Percentiles rank a stretch among this genome's conserved stretches.
phyloP scores from a whole-genome alignment of 2,113 vertebrate genomes.

The Microcebus lehilahytsara region DNA sequence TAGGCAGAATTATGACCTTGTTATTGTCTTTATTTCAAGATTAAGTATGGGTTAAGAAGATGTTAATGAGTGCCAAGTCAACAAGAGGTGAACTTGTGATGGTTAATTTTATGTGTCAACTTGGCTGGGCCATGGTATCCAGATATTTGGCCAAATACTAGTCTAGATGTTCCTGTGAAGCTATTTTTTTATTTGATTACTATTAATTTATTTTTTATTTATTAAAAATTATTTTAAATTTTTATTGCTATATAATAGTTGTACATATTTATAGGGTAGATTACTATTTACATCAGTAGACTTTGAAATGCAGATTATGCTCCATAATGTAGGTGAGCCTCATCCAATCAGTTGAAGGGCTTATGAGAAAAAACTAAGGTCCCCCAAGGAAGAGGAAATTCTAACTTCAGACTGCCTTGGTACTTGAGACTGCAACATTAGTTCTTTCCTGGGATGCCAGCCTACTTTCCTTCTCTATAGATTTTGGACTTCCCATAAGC shows the following conservation, averaged over 20 bases:
- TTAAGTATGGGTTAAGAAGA: no score
- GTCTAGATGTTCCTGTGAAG: no score
- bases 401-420: not conserved
- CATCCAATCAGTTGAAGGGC: not conserved
- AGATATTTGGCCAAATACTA: no score
- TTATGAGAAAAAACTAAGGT: not conserved
- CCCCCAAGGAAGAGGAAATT: not conserved
- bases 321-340: not conserved
- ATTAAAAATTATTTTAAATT: not conserved
- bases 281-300: not conserved
- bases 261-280: not conserved
- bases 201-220: not conserved
- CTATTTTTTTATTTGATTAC: no score
- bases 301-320: not conserved
- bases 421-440: not conserved
- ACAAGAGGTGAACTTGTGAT: no score
- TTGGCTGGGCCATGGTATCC: no score
- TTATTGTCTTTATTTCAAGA: no score
- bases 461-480: not conserved
- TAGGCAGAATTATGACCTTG: no score
- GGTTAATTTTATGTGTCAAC: no score
- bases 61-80: no score
- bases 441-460: not conserved
- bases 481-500: not conserved
- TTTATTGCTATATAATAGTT: not conserved